These are phyloP conservation scores for Noctua pronuba DNA, from an alignment of 2,888 invertebrate species.

Conservation along the genomic window DNA sequence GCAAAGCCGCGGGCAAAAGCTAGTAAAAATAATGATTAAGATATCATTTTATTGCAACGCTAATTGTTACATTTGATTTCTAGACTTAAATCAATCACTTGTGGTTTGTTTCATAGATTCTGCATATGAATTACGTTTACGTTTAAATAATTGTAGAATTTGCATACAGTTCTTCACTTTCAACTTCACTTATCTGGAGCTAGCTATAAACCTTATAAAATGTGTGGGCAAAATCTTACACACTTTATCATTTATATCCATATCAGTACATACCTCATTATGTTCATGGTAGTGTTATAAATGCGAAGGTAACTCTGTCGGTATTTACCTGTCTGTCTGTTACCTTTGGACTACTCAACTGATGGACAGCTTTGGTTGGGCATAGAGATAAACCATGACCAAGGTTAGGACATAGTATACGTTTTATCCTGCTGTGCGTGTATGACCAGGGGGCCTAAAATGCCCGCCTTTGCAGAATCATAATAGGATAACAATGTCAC, in stretches of 20 bases:
- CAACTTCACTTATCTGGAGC: neutral
- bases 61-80: neutral
- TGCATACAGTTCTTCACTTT: neutral
- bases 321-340: neutral
- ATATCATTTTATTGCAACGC: neutral
- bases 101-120: neutral
- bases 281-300: neutral
- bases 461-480: no score
- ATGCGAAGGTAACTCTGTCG: neutral
- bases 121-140: no score
- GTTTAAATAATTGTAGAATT: neutral
- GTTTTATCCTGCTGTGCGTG: neutral
- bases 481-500: no score
- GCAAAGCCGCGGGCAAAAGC: no score
- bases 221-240: neutral
- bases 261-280: conserved; percentile 1
- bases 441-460: no score
- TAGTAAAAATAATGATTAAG: neutral
- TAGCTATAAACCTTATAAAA: neutral
- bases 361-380: neutral
- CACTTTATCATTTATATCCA: conserved; percentile 3
- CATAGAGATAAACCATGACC: neutral
- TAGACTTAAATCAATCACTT: neutral
- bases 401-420: neutral
- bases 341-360: neutral